phyloP scores from a whole-genome alignment of 2,888 invertebrate species.

The Phasia obesa region DNA sequence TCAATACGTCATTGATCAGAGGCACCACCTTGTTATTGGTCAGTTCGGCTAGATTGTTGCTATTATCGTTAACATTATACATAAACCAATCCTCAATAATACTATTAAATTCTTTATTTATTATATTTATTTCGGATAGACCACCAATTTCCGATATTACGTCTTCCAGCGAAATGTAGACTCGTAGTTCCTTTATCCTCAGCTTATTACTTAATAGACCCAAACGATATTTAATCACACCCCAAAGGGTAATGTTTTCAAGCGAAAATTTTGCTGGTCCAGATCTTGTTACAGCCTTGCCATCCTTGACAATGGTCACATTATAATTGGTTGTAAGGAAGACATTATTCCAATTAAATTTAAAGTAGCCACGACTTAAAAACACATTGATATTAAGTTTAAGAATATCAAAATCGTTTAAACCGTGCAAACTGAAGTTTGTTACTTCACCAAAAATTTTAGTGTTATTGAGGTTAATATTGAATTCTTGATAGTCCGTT shows the following conservation, averaged over 20 bases:
- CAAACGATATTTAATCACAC: constrained; percentile 74
- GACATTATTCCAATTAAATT: constrained; percentile 74
- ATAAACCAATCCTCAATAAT: constrained; percentile 77
- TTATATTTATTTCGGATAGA: constrained; percentile 74
- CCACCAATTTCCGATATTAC: constrained; percentile 77
- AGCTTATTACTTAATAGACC: constrained; percentile 71
- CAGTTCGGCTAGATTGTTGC: constrained; percentile 73
- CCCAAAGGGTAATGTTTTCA: constrained; percentile 74
- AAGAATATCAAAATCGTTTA: constrained; percentile 76
- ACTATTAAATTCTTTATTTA: constrained; percentile 78
- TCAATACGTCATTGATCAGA: constrained; percentile 75
- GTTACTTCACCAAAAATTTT: constrained; percentile 73
- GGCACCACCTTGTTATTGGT: constrained; percentile 74
- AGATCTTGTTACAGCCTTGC: constrained; percentile 70
- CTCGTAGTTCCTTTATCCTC: constrained; percentile 74
- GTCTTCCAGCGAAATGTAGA: constrained; percentile 74
- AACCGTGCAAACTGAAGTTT: constrained; percentile 73
- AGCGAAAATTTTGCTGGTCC: constrained; percentile 77
- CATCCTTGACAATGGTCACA: constrained; percentile 66
- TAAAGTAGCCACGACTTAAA: constrained; percentile 72
- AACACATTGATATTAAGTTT: constrained; percentile 72
- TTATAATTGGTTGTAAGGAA: constrained; percentile 75
- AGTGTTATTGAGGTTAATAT: constrained; percentile 66
- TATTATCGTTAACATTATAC: constrained; percentile 78
- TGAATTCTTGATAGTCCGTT: constrained; percentile 71